Conservation (phyloP, 2,888 invertebrate species). For the Patella pellucida region DNA sequence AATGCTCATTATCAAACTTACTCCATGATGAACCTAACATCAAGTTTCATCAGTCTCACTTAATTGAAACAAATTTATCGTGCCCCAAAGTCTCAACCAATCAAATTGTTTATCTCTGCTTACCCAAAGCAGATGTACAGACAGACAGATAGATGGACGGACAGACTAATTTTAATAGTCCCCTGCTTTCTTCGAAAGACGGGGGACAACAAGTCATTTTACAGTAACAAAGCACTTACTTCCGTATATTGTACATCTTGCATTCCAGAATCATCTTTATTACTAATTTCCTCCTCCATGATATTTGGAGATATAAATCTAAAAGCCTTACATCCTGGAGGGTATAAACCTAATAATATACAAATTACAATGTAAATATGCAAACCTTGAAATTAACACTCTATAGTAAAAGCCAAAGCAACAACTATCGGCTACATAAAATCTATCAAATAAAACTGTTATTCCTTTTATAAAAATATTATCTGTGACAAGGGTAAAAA, state of each 20-base stretch:
- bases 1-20: too few relatives aligned
- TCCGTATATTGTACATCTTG: conserved; percentile 72
- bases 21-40: too few relatives aligned
- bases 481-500: too few relatives aligned
- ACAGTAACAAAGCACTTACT: conserved; percentile 46
- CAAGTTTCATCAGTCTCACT: too few relatives aligned
- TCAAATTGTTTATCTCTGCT: too few relatives aligned
- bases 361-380: not conserved
- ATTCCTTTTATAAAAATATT: too few relatives aligned
- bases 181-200: too few relatives aligned
- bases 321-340: conserved; percentile 91
- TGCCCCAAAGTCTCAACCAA: too few relatives aligned
- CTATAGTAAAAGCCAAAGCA: not conserved
- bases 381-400: too few relatives aligned
- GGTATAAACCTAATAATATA: conserved; percentile 75
- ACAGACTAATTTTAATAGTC: not conserved
- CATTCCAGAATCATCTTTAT: conserved; percentile 72
- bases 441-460: too few relatives aligned
- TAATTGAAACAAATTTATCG: too few relatives aligned
- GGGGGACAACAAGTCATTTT: too few relatives aligned
- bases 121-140: not conserved
- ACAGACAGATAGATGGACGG: not conserved
- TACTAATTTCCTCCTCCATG: conserved; percentile 81
- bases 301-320: conserved; percentile 86
- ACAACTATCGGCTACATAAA: not conserved